Evolutionary conservation across 1,140 invertebrate species (phyloP).

Genomic region (Ctenoplectra terminalis): DNA sequence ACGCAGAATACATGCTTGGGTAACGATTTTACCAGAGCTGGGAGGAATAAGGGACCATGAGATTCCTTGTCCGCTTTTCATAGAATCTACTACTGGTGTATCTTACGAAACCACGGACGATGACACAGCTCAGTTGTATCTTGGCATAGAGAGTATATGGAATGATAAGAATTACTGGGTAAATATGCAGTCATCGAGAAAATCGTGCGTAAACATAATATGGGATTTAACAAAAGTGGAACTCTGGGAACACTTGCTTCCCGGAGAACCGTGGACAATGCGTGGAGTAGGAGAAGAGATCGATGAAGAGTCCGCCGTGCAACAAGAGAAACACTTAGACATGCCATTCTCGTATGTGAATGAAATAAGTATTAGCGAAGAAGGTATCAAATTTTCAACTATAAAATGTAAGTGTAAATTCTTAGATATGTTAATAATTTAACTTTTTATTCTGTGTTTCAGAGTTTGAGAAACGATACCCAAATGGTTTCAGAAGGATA

Average conservation of each 20-base stretch:
- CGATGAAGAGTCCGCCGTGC: slow-evolving; percentile 72
- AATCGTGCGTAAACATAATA: slow-evolving; percentile 80
- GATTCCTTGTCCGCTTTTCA: slow-evolving; percentile 88
- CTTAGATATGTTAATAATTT: background rate
- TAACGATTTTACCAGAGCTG: slow-evolving; percentile 85
- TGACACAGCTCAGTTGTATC: slow-evolving; percentile 86
- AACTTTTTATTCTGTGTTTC: slow-evolving; percentile 23
- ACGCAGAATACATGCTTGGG: slow-evolving; percentile 92
- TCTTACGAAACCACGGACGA: slow-evolving; percentile 78
- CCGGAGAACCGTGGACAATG: slow-evolving; percentile 85
- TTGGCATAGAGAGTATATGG: slow-evolving; percentile 92
- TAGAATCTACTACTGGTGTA: slow-evolving; percentile 91
- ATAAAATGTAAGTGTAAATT: background rate
- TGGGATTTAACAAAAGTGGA: slow-evolving; percentile 85
- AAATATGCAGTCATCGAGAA: slow-evolving; percentile 86
- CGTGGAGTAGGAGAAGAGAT: slow-evolving; percentile 70
- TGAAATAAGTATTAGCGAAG: slow-evolving; percentile 86
- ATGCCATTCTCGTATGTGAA: slow-evolving; percentile 92
- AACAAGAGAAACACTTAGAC: slow-evolving; percentile 88
- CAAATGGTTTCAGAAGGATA: slow-evolving; percentile 87
- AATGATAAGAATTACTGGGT: slow-evolving; percentile 95
- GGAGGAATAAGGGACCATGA: slow-evolving; percentile 78
- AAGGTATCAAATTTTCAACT: slow-evolving; percentile 81
- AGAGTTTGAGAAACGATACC: slow-evolving; percentile 90
- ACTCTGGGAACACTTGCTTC: slow-evolving; percentile 88